Evolutionary conservation across 2,113 vertebrate species (phyloP).

Genomic region (Indri indri): DNA sequence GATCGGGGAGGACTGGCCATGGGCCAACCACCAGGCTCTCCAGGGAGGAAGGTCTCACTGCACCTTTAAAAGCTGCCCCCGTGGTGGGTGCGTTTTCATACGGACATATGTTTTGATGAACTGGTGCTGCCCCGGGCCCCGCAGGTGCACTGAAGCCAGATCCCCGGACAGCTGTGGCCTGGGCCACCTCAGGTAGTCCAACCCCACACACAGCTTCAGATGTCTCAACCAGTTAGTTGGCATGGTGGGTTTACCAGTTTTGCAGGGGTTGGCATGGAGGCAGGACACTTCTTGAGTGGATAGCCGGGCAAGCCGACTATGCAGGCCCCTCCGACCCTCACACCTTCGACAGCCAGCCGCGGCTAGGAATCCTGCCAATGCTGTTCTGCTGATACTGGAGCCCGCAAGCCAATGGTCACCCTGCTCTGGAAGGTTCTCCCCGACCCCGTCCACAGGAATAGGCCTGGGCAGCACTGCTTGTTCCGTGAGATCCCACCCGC

Average conservation of each 20-base stretch:
- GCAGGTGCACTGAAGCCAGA: no score
- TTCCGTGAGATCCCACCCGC: neutral
- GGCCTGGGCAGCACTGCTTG: neutral
- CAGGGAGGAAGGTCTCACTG: rapidly evolving
- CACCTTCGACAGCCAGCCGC: rapidly evolving
- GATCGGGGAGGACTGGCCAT: neutral
- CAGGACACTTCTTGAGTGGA: rapidly evolving
- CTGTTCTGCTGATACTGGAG: rapidly evolving
- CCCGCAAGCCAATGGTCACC: neutral
- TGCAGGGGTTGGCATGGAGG: neutral
- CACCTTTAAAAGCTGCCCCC: neutral
- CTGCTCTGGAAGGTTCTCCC: neutral
- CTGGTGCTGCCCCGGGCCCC: neutral
- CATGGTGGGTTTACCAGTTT: rapidly evolving
- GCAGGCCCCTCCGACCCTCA: rapidly evolving
- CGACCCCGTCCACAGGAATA: neutral
- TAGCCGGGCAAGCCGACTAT: rapidly evolving
- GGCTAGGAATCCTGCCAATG: neutral
- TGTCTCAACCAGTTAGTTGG: rapidly evolving
- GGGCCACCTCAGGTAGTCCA: rapidly evolving
- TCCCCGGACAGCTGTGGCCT: rapidly evolving
- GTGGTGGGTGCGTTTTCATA: rapidly evolving
- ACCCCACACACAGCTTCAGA: rapidly evolving
- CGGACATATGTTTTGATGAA: rapidly evolving
- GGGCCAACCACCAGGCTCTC: neutral